Evolutionary conservation across 2,888 invertebrate genomes (phyloP), one percentile per base, ranked within the genome.

Genomic region (Automeris io): DNA sequence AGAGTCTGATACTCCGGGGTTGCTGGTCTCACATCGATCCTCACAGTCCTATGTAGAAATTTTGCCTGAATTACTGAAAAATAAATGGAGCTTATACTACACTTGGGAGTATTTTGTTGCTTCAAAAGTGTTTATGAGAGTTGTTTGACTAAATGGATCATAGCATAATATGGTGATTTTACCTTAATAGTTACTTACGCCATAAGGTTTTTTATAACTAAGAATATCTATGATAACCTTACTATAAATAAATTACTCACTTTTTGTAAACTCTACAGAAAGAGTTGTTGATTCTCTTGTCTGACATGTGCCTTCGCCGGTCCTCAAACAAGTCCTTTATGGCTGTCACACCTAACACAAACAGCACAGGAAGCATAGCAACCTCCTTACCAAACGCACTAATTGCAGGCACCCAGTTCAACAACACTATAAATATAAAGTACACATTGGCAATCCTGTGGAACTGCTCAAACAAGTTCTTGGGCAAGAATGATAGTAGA

Each of bases 361-460:
- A 97, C 68, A 97, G 82, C 49, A 98, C 96, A 2, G 98, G 97
- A 56, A 97, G 90, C 94, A 97, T 96, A 9, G 97, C 96, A 54
- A 98, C 91, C 83, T 97, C 97, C 73, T 97, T 97, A 46, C 96
- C 97, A 80, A 98, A 97, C 2, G 97, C 97, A 82, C 95, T 95
- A 45, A 97, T 95, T 22, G 93, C 91, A 2, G 97, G 97, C 69
- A 98, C 93, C 97, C 97, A 98, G 86, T 98, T 98, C 49, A 98
- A 90, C 57, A 97, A 86, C 60, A 98, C 97, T 71, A 99, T 97
- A 71, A 97, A 95, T 68, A 98, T 93, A 83, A 99, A 99, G 88
- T 98, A 99, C 64, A 99, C 89, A 89, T 99, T 99, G 47, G 98
- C 98, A 68, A 97, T 95, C 46, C 98, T 91, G 81, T 98, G 98